Conservation (phyloP, 2,888 invertebrate genomes). For the Cartodere bifasciata region DNA sequence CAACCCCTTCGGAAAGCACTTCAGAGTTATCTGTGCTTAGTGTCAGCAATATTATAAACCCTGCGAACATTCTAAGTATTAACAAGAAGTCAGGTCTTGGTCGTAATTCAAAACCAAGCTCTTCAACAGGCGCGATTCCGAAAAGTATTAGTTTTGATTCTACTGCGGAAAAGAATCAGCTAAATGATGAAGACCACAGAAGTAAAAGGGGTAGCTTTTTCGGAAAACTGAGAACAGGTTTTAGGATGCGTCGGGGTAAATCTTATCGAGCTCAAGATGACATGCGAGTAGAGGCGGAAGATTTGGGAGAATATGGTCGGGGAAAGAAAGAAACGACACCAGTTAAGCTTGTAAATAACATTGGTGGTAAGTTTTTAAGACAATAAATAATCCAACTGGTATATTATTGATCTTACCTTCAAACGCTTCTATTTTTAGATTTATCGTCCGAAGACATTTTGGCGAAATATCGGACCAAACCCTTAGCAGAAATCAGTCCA, state of each 20-base stretch:
- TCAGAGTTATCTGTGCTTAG: slow-evolving; percentile 29
- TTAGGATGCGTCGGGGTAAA: slow-evolving; percentile 50
- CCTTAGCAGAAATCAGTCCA: slow-evolving; percentile 20
- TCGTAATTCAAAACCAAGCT: slow-evolving; percentile 34
- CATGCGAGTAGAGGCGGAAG: slow-evolving; percentile 18
- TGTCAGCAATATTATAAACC: slow-evolving; percentile 19
- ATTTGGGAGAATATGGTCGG: slow-evolving; percentile 15
- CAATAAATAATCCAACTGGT: slow-evolving; percentile 1
- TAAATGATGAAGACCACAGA: slow-evolving; percentile 40
- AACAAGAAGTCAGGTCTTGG: slow-evolving; percentile 12
- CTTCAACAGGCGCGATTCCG: slow-evolving; percentile 74
- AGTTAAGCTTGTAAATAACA: slow-evolving; percentile 17
- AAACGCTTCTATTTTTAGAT: slow-evolving; percentile 40
- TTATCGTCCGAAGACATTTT: slow-evolving; percentile 86
- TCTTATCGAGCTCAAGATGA: slow-evolving; percentile 32
- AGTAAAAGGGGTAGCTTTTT: slow-evolving; percentile 53
- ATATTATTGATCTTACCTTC: neutral
- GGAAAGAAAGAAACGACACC: slow-evolving; percentile 16
- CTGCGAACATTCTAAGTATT: slow-evolving; percentile 14
- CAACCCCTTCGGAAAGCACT: slow-evolving; percentile 30
- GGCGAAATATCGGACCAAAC: slow-evolving; percentile 68
- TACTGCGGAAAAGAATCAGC: slow-evolving; percentile 69
- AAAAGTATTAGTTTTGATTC: slow-evolving; percentile 89
- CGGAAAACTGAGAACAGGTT: slow-evolving; percentile 56
- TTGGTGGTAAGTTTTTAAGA: slow-evolving; percentile 15